Conservation (phyloP, 2,888 invertebrate genomes). For the Eupithecia pulchellata region DNA sequence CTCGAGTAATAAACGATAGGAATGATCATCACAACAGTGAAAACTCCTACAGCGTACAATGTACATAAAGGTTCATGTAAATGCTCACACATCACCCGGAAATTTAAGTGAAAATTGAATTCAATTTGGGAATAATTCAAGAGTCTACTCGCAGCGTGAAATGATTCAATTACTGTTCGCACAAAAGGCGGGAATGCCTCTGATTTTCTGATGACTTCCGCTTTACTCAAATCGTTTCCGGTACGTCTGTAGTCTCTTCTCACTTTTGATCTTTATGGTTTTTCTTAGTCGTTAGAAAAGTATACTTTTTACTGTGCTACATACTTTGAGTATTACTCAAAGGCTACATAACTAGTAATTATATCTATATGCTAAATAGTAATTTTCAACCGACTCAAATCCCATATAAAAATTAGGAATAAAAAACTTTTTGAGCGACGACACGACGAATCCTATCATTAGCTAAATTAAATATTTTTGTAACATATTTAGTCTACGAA, state of each 20-base stretch:
- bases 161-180: conserved; percentile 39
- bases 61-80: background rate
- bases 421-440: too few species aligned
- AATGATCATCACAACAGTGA: too few species aligned
- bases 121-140: conserved; percentile 17
- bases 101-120: conserved; percentile 14
- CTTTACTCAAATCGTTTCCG: conserved; percentile 40
- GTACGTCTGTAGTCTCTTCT: conserved; percentile 30
- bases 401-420: too few species aligned
- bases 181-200: conserved; percentile 30
- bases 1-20: too few species aligned
- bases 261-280: background rate
- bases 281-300: background rate
- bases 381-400: background rate
- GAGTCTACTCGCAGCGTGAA: conserved; percentile 18
- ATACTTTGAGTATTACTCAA: too few species aligned
- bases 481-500: background rate
- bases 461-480: background rate
- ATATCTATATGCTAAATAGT: background rate
- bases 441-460: too few species aligned
- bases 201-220: conserved; percentile 42
- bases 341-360: background rate
- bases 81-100: conserved; percentile 6
- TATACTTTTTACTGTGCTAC: background rate
- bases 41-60: too few species aligned